Evolutionary conservation across 2,888 invertebrate genomes (phyloP).

Genomic region (Eilema sororculum): DNA sequence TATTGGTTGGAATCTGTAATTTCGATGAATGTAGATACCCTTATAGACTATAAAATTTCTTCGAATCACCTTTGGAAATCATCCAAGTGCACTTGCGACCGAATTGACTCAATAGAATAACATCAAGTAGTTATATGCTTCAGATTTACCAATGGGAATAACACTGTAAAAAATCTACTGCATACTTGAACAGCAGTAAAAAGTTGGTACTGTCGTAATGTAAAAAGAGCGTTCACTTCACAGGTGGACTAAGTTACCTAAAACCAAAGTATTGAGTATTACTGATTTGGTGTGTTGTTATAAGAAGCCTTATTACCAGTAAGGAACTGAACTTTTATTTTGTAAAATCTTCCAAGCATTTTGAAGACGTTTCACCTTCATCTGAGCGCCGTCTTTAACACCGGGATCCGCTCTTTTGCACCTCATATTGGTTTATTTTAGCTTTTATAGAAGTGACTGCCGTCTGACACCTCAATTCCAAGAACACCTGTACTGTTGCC

Average conservation of each 20-base stretch:
- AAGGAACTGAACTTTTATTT: no score
- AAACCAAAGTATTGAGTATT: background rate
- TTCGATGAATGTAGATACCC: background rate
- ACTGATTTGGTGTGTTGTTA: background rate
- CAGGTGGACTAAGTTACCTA: background rate
- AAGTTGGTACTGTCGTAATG: background rate
- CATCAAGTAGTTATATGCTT: background rate
- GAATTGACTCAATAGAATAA: background rate
- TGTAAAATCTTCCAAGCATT: background rate
- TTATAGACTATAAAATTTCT: background rate
- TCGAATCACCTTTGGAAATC: background rate
- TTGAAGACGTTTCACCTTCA: no score
- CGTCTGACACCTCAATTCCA: no score
- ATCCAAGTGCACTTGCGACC: slow-evolving; percentile 2
- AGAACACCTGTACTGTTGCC: no score
- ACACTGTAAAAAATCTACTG: background rate
- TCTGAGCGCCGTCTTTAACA: no score
- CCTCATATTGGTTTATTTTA: no score
- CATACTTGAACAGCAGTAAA: background rate
- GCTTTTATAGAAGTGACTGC: no score
- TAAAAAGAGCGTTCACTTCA: background rate
- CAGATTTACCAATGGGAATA: background rate
- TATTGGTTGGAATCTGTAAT: slow-evolving; percentile 6
- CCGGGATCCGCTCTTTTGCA: no score
- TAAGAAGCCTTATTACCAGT: no score